These are phyloP conservation scores for Propithecus deckenii DNA, from an alignment of 2,797 vertebrate species.

Conservation along the genomic window DNA sequence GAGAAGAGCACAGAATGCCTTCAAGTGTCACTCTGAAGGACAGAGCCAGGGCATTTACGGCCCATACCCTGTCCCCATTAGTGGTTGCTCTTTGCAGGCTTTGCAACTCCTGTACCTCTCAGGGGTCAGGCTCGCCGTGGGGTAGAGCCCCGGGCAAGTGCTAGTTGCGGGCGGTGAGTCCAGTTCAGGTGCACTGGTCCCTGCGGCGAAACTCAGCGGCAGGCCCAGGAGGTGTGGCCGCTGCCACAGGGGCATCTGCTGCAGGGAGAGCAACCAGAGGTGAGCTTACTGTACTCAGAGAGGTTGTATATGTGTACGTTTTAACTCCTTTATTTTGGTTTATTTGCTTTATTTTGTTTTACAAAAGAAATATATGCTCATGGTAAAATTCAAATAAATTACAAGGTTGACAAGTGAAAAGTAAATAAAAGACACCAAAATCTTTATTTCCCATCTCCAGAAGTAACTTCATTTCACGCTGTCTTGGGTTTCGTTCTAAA, in stretches of 20 bases:
- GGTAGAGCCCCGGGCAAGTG: not conserved
- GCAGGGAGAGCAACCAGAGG: fast-evolving
- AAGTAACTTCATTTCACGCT: not conserved
- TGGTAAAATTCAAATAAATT: constrained; percentile 16
- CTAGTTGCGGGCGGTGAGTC: not conserved
- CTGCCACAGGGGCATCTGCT: no score
- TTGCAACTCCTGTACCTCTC: not conserved
- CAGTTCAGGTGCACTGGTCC: not conserved
- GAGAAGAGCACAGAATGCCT: not conserved
- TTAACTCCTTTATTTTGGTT: not conserved
- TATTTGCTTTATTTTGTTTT: not conserved
- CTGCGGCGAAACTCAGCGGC: not conserved
- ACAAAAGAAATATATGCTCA: not conserved
- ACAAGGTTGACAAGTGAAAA: not conserved
- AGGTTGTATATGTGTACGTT: fast-evolving
- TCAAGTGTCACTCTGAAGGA: not conserved
- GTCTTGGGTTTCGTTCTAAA: not conserved
- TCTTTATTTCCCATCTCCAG: not conserved
- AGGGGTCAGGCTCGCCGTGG: not conserved
- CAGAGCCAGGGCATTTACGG: no score
- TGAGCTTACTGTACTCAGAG: fast-evolving
- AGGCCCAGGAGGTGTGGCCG: not conserved
- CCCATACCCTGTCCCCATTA: no score
- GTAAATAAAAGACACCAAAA: not conserved
- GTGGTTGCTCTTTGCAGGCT: not conserved